A percentile compares a stretch with the other conserved stretches of the same genome.
phyloP scores from a whole-genome alignment of 2,113 vertebrate genomes.

The Hypanus sabinus region DNA sequence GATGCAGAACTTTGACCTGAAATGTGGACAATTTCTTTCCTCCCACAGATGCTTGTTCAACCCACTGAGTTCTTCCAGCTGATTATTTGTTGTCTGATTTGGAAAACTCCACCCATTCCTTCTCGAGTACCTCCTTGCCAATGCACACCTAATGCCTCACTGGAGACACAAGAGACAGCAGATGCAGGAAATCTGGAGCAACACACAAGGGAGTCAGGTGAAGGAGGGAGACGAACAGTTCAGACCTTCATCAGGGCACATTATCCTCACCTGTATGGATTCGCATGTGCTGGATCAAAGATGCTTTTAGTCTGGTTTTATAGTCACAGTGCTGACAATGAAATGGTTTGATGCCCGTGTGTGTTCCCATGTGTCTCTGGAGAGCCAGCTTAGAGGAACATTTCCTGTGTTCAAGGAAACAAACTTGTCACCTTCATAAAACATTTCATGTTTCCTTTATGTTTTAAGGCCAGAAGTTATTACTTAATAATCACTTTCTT shows the following conservation, averaged over 20 bases:
- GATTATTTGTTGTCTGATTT: neutral
- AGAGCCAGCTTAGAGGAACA: constrained; percentile 55
- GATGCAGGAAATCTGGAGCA: too few relatives aligned
- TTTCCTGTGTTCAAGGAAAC: constrained; percentile 53
- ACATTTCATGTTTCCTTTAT: neutral
- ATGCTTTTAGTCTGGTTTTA: constrained; percentile 55
- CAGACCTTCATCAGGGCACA: too few relatives aligned
- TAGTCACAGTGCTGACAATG: constrained; percentile 51
- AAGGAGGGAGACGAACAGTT: too few relatives aligned
- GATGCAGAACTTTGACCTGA: too few relatives aligned
- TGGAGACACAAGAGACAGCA: too few relatives aligned
- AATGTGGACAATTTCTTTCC: too few relatives aligned
- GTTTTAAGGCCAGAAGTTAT: neutral
- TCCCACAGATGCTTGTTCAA: too few relatives aligned
- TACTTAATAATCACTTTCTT: neutral
- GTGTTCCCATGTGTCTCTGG: constrained; percentile 54
- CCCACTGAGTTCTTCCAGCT: too few relatives aligned
- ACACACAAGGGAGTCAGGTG: too few relatives aligned
- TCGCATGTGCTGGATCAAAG: constrained; percentile 53
- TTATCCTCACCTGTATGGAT: constrained; percentile 50
- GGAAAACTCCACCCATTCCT: neutral
- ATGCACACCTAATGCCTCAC: neutral
- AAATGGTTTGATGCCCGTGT: constrained; percentile 53
- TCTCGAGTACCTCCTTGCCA: neutral
- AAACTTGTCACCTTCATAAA: constrained; percentile 43